Percentiles rank a stretch among this genome's conserved stretches.
These are phyloP conservation scores for Campylomormyrus tamandua DNA, from an alignment of 2,113 vertebrate genomes.

Conservation along the genomic window DNA sequence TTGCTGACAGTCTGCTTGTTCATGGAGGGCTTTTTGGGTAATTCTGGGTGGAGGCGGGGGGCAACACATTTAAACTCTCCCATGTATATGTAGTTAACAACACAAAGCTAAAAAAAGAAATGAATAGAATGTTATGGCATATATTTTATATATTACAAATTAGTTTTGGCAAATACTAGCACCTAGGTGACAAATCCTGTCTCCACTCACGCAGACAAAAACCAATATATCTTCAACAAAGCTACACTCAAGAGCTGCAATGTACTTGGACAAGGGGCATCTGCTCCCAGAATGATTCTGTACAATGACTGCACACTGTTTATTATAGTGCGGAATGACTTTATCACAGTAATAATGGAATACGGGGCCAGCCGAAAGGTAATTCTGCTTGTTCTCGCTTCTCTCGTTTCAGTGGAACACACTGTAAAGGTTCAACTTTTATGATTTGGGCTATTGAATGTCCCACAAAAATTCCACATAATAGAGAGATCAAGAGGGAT, in stretches of 20 bases:
- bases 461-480: slow-evolving; percentile 38
- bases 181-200: neutral
- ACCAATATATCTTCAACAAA: neutral
- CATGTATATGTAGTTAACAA: neutral
- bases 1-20: no score
- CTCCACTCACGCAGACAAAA: neutral
- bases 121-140: neutral
- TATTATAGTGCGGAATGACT: neutral
- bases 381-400: slow-evolving; percentile 7
- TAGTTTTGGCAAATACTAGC: neutral
- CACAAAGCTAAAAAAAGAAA: neutral
- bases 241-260: neutral
- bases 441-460: slow-evolving; percentile 28
- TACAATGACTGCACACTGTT: neutral
- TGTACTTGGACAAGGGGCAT: neutral
- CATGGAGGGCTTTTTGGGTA: neutral
- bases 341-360: neutral
- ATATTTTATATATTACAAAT: neutral
- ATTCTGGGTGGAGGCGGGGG: neutral
- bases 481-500: slow-evolving; percentile 40
- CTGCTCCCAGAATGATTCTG: neutral
- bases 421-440: slow-evolving; percentile 20
- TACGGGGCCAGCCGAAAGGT: neutral
- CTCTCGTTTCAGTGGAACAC: slow-evolving; percentile 15
- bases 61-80: neutral